phyloP scores from a whole-genome alignment of 2,888 invertebrate genomes.

The Keiferia lycopersicella region DNA sequence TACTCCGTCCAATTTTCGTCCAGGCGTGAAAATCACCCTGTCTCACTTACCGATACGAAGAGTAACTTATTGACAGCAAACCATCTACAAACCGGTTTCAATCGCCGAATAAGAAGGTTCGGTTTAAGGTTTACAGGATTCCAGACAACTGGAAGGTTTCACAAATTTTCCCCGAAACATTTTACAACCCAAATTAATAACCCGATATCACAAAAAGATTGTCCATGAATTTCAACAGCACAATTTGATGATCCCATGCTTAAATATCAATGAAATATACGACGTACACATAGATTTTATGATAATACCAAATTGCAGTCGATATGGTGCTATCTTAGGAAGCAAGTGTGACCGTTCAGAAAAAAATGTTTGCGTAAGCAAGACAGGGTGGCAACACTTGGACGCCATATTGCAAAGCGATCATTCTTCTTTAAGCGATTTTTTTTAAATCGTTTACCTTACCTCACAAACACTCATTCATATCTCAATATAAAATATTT shows the following conservation, averaged over 20 bases:
- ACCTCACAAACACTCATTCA: constrained; percentile 41
- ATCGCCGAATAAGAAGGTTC: too few species aligned
- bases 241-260: not conserved
- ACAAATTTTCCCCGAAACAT: too few species aligned
- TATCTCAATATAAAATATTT: constrained; percentile 23
- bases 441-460: constrained; percentile 41
- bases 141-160: too few species aligned
- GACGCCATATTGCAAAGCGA: constrained; percentile 47
- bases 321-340: constrained; percentile 10
- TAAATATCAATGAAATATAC: not conserved
- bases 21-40: constrained; percentile 36
- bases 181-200: too few species aligned
- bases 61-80: not conserved
- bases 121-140: too few species aligned
- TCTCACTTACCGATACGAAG: constrained; percentile 34
- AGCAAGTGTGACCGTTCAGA: constrained; percentile 8
- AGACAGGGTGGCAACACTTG: constrained; percentile 64
- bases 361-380: constrained; percentile 41
- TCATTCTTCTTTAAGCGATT: constrained; percentile 34
- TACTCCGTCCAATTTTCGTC: not conserved
- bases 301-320: not conserved
- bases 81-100: too few species aligned
- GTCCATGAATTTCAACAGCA: not conserved
- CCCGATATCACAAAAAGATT: not conserved
- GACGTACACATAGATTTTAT: constrained; percentile 1